Base-by-base conservation (phyloP, 2,888 invertebrate genomes). In the Thereva unica region DNA sequence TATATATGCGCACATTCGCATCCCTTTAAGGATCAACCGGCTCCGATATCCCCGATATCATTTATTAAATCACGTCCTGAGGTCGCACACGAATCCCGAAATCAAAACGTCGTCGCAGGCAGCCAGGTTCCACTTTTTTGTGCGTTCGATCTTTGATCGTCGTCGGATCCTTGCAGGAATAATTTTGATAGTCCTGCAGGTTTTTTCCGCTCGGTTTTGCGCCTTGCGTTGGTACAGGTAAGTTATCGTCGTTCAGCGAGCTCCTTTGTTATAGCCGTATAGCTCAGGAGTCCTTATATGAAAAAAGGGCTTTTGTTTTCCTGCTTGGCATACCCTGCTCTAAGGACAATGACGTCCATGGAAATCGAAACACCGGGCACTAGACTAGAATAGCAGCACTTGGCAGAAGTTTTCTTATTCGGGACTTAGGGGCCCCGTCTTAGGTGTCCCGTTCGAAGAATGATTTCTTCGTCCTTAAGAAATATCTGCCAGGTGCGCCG, bases 291-390 rank as follows among this genome's bases (percentile, higher is more conserved):
- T 52, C 45, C 44, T 45, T 54, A 44, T 34, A 44, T 8, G 44
- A 10, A 41, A 23, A 41, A 34, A 57, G 57, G 45, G 34, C 23
- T 37, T 45, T 57, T 57, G 57, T 57, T 35, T 44, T 57, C 23
- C n/a, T 34, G 44, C n/a, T 37, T 59, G 38, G 59, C 23, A 2
- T 23, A 38, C 34, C 49, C 37, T 38, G 35, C 6, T n/a, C 34
- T 23, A 10, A 59, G 59, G 47, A 59, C 59, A 59, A 59, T 47
- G 38, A 45, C 47, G 59, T 59, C 59, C 59, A 45, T 59, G 49
- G 37, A 59, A 59, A 59, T 49, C 59, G 59, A 59, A 59, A 59
- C 59, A 59, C 59, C 59, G 59, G 59, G 59, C 59, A 59, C 59
- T 59, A 59, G 47, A 59, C 47, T 23, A 23, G 59, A 37, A 8